Conservation (phyloP, 1,140 invertebrate genomes). For the Phenacoccus solenopsis region DNA sequence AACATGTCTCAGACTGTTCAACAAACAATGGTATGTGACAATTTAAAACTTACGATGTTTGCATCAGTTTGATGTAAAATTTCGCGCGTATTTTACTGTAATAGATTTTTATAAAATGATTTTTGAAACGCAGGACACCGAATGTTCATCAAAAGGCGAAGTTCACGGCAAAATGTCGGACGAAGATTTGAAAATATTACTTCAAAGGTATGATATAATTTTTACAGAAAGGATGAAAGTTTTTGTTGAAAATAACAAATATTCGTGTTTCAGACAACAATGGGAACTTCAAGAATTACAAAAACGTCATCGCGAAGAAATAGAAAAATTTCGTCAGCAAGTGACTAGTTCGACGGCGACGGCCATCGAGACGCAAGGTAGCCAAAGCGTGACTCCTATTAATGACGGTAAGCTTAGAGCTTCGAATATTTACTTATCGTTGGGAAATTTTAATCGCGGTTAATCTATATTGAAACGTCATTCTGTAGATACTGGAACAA, state of each 20-base stretch:
- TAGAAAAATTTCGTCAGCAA: not conserved
- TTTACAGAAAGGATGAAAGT: too few species aligned
- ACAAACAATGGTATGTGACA: too few species aligned
- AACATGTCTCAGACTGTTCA: not conserved
- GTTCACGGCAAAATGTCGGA: not conserved
- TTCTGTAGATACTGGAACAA: too few species aligned
- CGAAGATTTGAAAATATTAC: not conserved
- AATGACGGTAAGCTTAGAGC: not conserved
- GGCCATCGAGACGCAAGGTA: not conserved
- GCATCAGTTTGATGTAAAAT: too few species aligned
- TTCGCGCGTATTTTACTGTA: too few species aligned
- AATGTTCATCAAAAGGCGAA: not conserved
- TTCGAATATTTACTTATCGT: too few species aligned
- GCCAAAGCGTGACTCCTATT: not conserved
- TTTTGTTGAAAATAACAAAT: too few species aligned
- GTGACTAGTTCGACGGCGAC: not conserved
- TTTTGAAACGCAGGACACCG: not conserved
- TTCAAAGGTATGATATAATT: not conserved
- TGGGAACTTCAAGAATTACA: not conserved
- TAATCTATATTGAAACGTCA: too few species aligned
- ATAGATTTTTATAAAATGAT: not conserved
- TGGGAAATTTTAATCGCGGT: too few species aligned
- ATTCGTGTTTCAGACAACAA: slow-evolving; percentile 7
- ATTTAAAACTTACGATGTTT: too few species aligned
- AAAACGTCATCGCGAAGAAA: not conserved